A percentile compares a stretch with the other conserved stretches of the same genome.
Evolutionary conservation across 2,113 vertebrate genomes (phyloP).

Genomic region (Notechis scutatus): DNA sequence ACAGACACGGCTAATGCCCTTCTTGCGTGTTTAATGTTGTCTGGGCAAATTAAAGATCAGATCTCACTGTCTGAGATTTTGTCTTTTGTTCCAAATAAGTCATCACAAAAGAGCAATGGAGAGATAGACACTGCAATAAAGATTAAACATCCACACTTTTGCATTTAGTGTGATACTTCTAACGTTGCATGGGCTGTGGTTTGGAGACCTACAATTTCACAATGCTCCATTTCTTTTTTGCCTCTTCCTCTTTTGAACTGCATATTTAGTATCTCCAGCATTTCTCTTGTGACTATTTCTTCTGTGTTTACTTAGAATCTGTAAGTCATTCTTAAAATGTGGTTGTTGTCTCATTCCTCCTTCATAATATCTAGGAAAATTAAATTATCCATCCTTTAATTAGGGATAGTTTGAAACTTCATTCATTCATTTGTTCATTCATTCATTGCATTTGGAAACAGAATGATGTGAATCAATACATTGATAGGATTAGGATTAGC

Average conservation of each 20-base stretch:
- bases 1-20: constrained; percentile 9
- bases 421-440: background rate
- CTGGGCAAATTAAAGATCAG: constrained; percentile 31
- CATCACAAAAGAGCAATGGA: constrained; percentile 12
- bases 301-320: background rate
- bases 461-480: background rate
- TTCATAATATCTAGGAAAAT: background rate
- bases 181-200: background rate
- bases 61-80: constrained; percentile 19
- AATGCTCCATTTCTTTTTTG: background rate
- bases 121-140: background rate
- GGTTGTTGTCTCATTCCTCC: background rate
- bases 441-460: background rate
- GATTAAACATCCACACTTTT: constrained; percentile 12
- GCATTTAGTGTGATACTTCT: background rate
- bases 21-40: constrained; percentile 29
- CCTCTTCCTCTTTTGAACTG: background rate
- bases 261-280: background rate
- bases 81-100: constrained; percentile 19
- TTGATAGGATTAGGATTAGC: background rate
- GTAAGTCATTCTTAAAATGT: background rate
- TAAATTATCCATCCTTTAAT: background rate
- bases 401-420: background rate
- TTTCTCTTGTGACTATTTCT: background rate
- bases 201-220: background rate